These are phyloP conservation scores for Drosophila greeni DNA, from an alignment of 2,888 invertebrate genomes.

Conservation along the genomic window DNA sequence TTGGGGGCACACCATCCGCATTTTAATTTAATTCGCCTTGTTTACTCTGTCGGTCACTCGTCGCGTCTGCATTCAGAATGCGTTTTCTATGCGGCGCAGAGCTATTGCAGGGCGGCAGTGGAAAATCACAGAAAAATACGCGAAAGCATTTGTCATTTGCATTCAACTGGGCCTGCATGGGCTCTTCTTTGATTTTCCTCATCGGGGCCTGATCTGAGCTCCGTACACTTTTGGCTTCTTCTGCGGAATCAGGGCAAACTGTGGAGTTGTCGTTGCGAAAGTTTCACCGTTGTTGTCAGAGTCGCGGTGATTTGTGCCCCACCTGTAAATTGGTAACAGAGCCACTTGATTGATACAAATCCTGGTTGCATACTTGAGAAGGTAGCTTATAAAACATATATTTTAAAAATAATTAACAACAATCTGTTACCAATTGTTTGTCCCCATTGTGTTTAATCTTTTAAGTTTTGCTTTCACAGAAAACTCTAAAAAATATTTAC, in stretches of 20 bases:
- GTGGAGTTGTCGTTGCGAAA: conserved; percentile 60
- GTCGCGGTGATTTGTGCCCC: conserved; percentile 47
- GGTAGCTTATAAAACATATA: not conserved
- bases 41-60: conserved; percentile 43
- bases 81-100: conserved; percentile 52
- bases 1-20: conserved; percentile 54
- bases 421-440: no score
- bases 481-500: not conserved
- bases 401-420: not conserved
- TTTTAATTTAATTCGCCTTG: conserved; percentile 57
- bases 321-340: conserved; percentile 37
- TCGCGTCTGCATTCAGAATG: conserved; percentile 64
- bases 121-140: conserved; percentile 36
- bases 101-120: conserved; percentile 27
- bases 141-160: conserved; percentile 44
- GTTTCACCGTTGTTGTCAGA: conserved; percentile 56
- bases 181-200: conserved; percentile 31
- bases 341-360: conserved; percentile 56
- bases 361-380: conserved; percentile 48
- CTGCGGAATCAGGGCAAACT: conserved; percentile 64
- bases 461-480: no score
- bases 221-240: conserved; percentile 9
- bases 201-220: conserved; percentile 37
- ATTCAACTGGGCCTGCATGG: conserved; percentile 33
- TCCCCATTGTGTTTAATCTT: no score